Conservation (phyloP, 2,888 invertebrate genomes). For the Hyles lineata region DNA sequence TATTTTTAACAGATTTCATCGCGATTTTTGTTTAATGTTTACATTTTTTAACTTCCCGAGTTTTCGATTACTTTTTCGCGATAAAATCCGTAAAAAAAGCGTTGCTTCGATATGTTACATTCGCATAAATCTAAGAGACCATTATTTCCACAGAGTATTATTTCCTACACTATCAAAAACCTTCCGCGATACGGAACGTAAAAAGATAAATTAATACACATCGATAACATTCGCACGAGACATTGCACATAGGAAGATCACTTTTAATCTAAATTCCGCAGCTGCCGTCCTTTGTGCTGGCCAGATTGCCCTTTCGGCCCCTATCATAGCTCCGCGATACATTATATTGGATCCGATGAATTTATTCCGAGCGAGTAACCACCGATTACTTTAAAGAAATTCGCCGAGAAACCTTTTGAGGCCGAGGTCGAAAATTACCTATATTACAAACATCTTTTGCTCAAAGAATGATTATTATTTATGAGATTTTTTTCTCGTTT, state of each 20-base stretch:
- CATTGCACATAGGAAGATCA: constrained; percentile 69
- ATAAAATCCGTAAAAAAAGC: too few relatives aligned
- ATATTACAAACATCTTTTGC: not conserved
- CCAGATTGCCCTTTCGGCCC: constrained; percentile 58
- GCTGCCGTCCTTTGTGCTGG: constrained; percentile 64
- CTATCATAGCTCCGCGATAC: constrained; percentile 48
- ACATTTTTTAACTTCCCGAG: too few relatives aligned
- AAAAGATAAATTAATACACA: constrained; percentile 49
- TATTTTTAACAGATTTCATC: too few relatives aligned
- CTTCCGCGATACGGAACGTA: not conserved
- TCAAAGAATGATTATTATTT: constrained; percentile 16
- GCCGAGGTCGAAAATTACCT: constrained; percentile 16
- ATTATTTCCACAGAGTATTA: too few relatives aligned
- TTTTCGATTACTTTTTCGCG: too few relatives aligned
- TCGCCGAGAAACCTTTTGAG: constrained; percentile 26
- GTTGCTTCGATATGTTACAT: too few relatives aligned
- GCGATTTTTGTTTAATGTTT: too few relatives aligned
- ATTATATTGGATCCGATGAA: constrained; percentile 66
- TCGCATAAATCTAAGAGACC: too few relatives aligned
- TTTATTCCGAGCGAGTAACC: constrained; percentile 64
- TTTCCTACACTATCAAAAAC: not conserved
- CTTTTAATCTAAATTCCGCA: constrained; percentile 79
- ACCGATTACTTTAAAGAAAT: constrained; percentile 52
- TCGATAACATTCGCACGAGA: constrained; percentile 59
- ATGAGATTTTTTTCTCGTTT: not conserved